Conservation (phyloP, 2,113 vertebrate genomes). For the Myxocyprinus asiaticus region DNA sequence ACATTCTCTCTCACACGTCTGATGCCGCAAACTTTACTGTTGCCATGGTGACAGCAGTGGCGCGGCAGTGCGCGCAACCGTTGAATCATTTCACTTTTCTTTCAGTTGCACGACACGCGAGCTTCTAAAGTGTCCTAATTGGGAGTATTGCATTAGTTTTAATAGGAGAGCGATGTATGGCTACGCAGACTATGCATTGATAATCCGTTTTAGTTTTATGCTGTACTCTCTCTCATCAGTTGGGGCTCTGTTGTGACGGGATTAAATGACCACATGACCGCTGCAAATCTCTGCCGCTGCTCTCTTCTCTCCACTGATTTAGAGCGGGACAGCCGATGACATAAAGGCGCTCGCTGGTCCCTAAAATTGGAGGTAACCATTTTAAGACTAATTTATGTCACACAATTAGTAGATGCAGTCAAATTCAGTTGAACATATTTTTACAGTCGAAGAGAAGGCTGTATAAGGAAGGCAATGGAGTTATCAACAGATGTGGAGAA, state of each 20-base stretch:
- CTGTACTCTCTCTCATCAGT: background rate
- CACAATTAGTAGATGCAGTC: background rate
- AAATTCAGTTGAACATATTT: background rate
- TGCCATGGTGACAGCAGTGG: conserved; percentile 31
- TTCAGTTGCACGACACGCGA: background rate
- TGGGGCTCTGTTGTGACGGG: conserved; percentile 58
- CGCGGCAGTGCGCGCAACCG: background rate
- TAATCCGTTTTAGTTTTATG: background rate
- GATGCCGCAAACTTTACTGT: background rate
- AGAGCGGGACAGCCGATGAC: conserved; percentile 19
- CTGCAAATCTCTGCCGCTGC: conserved; percentile 7
- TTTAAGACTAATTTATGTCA: too few species aligned
- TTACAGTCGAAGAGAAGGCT: background rate
- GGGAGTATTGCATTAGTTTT: background rate
- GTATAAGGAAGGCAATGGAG: background rate
- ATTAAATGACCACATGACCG: conserved; percentile 67
- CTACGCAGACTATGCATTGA: background rate
- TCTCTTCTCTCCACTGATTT: background rate
- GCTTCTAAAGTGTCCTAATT: background rate
- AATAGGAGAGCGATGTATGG: background rate
- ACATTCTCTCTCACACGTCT: background rate
- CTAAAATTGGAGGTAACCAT: background rate
- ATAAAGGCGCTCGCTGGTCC: background rate
- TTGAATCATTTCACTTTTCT: background rate
- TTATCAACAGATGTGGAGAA: conserved; percentile 33